phyloP scores from a whole-genome alignment of 2,113 vertebrate genomes.

The Triplophysa tibetana region DNA sequence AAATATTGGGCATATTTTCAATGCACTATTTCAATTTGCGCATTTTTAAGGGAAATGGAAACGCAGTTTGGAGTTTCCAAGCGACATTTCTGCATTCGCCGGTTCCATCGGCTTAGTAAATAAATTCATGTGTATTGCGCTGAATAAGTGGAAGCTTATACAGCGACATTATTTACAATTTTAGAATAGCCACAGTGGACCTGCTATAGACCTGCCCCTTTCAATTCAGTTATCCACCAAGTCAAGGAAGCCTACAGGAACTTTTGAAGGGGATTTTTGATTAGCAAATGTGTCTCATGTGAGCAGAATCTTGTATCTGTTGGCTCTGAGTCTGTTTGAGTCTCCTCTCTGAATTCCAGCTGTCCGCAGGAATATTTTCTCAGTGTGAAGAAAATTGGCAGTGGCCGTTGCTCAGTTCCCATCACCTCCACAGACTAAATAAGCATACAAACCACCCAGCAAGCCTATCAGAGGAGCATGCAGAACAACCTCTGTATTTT shows the following conservation, averaged over 20 bases:
- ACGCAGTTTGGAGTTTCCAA: no score
- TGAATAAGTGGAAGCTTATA: no score
- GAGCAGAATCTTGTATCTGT: conserved; percentile 66
- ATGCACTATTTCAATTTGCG: no score
- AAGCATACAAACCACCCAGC: conserved; percentile 68
- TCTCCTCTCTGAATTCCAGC: conserved; percentile 63
- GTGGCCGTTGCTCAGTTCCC: conserved; percentile 65
- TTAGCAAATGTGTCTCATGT: conserved; percentile 54
- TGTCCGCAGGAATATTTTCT: conserved; percentile 71
- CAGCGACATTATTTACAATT: neutral
- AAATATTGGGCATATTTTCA: no score
- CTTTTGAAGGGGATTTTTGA: conserved; percentile 32
- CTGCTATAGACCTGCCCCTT: neutral
- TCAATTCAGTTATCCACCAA: neutral
- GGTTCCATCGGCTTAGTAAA: no score
- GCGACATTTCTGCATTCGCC: no score
- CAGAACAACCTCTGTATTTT: conserved; percentile 39
- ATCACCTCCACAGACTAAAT: conserved; percentile 73
- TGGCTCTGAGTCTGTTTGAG: conserved; percentile 67
- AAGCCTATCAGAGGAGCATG: conserved; percentile 42
- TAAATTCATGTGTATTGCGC: no score
- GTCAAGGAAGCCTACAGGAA: neutral
- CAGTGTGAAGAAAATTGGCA: conserved; percentile 73
- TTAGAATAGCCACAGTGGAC: neutral
- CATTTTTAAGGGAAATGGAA: no score